Base-by-base conservation (phyloP, 92 coral and sea anemone genomes). In the Diadumene lineata region DNA sequence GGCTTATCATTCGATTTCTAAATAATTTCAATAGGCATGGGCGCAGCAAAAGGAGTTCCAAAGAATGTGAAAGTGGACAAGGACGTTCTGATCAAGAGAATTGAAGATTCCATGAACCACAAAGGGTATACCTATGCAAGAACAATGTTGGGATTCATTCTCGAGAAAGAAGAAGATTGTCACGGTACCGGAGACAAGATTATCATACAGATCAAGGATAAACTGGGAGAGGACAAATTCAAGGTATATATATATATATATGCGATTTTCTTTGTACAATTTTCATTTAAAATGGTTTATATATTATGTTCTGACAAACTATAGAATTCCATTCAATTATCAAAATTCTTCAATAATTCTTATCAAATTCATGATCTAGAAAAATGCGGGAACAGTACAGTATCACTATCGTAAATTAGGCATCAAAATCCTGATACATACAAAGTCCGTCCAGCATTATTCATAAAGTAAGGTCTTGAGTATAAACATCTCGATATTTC, bases 111-210 rank as follows among this genome's bases (percentile, higher is more conserved):
- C 0, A 51, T 63, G 61, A 46, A 61, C 11, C 61, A 60, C 58
- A 60, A 75, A 46, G 80, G 70, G 46, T 17, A 51, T 22, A 51
- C 32, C 17, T 75, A 61, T 24, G 69, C 80, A 43, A 44, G 80
- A 51, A 61, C 56, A 43, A 60, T 75, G 72, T 0, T 75, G 34
- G 80, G 80, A 2, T 75, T 60, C 60, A 34, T 75, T 7, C 33
- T 75, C 19, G 58, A 75, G 32, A 75, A 75, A 17, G 31, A 32
- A 43, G 70, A 75, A 25, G 80, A 75, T 58, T 75, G 80, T 50
- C 55, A 62, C 28, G 70, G 70, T 6, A 63, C 50, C 33, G 60
- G 58, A 9, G 80, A 60, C 19, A 43, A 60, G 23, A 75, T 75
- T 10, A 75, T 75, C 7, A 63, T 61, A 43, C 70, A 75, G n/a